Conservation (phyloP, 2,797 vertebrate genomes). For the Schizopygopsis malacanthus region DNA sequence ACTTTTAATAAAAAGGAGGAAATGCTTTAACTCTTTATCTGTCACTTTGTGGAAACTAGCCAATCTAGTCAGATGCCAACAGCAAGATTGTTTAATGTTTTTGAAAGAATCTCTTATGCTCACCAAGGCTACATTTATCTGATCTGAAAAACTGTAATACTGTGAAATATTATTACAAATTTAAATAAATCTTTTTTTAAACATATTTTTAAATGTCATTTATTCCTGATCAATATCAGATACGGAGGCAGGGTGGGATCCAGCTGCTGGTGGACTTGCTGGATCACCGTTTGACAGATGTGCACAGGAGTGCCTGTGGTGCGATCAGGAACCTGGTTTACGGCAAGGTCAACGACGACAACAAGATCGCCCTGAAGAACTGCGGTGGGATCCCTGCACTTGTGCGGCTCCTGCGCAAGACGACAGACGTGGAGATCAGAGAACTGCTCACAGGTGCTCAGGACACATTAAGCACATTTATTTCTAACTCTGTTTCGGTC, state of each 20-base stretch:
- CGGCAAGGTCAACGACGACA: constrained; percentile 97
- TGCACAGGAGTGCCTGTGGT: constrained; percentile 96
- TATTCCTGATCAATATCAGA: constrained; percentile 73
- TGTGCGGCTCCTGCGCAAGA: constrained; percentile 94
- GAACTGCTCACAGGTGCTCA: constrained; percentile 94
- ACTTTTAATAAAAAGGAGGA: constrained; percentile 1
- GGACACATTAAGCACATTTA: not conserved
- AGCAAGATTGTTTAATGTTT: not conserved
- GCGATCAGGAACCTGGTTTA: constrained; percentile 95
- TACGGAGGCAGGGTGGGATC: constrained; percentile 95
- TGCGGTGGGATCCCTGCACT: constrained; percentile 96
- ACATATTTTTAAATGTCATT: not conserved
- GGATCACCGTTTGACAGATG: constrained; percentile 96
- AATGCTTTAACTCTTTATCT: not conserved
- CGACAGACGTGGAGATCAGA: constrained; percentile 95
- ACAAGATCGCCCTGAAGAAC: constrained; percentile 98
- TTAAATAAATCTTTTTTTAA: not conserved
- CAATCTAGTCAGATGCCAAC: not conserved
- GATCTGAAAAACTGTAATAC: not conserved
- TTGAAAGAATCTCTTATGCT: not conserved
- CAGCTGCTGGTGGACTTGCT: constrained; percentile 95
- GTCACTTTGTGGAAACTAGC: not conserved
- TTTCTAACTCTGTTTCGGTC: not conserved
- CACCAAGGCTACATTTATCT: not conserved
- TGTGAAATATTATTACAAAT: not conserved